phyloP scores from a whole-genome alignment of 2,797 vertebrate species.

The Phataginus tricuspis region DNA sequence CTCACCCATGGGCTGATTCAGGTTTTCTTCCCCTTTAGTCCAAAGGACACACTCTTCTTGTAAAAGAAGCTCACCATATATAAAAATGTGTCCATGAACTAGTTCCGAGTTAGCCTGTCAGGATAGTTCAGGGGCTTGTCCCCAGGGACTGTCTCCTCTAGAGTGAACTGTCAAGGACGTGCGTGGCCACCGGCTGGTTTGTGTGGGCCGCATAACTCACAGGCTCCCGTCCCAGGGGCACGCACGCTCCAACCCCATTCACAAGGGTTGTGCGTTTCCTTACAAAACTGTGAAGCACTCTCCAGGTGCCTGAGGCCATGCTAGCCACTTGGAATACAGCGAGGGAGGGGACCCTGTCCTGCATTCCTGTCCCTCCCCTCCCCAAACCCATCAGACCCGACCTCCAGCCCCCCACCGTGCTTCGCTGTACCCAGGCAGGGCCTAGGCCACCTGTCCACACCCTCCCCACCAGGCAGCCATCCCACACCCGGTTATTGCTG shows the following conservation, averaged over 20 bases:
- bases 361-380: accelerated
- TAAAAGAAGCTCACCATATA: neutral
- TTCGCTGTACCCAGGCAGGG: accelerated
- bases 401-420: accelerated
- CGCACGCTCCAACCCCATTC: accelerated
- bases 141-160: neutral
- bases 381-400: accelerated
- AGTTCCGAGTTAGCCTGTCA: accelerated
- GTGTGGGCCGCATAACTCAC: accelerated
- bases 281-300: accelerated
- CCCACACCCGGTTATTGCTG: accelerated
- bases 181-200: accelerated
- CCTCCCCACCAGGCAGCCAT: accelerated
- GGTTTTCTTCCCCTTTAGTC: too few species aligned
- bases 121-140: accelerated
- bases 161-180: accelerated
- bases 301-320: accelerated
- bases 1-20: accelerated
- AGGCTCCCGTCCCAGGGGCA: too few species aligned
- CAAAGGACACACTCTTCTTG: neutral
- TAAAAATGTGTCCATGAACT: accelerated
- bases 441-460: too few species aligned
- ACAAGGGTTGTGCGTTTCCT: accelerated
- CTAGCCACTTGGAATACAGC: accelerated
- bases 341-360: accelerated